Conservation (phyloP, 2,797 vertebrate species). For the Picus viridis region DNA sequence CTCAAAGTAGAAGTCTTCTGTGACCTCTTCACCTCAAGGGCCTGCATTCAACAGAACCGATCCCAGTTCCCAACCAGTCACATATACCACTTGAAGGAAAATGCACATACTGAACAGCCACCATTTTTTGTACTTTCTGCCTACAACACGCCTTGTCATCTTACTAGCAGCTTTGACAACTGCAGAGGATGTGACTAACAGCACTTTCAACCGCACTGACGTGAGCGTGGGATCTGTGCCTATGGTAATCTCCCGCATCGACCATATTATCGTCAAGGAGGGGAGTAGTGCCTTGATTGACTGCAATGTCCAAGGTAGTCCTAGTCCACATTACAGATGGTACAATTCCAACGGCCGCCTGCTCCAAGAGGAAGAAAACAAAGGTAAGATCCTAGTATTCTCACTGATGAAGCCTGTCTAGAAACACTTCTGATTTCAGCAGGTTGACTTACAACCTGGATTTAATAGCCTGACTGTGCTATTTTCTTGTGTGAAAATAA, state of each 20-base stretch:
- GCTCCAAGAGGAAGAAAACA: constrained; percentile 80
- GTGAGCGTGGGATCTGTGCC: constrained; percentile 80
- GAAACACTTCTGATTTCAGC: not conserved
- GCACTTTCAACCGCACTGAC: constrained; percentile 78
- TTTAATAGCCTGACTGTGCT: not conserved
- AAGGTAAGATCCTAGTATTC: constrained; percentile 78
- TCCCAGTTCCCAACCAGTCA: constrained; percentile 32
- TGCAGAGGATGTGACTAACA: constrained; percentile 73
- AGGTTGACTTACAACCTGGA: not conserved
- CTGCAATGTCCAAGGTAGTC: constrained; percentile 92
- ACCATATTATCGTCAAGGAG: constrained; percentile 93
- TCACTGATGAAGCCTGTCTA: not conserved
- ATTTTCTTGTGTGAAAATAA: not conserved
- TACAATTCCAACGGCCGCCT: constrained; percentile 90
- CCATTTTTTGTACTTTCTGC: constrained; percentile 69
- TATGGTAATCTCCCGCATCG: constrained; percentile 79
- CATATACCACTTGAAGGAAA: constrained; percentile 43
- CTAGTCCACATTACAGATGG: constrained; percentile 89
- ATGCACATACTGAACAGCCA: constrained; percentile 66
- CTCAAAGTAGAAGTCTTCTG: constrained; percentile 51
- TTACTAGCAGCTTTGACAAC: constrained; percentile 68
- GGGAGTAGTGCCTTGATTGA: constrained; percentile 92
- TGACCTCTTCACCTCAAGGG: constrained; percentile 36
- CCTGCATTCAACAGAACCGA: not conserved
- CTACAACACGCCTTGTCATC: constrained; percentile 80